Conservation (phyloP, 2,888 invertebrate species). For the Acleris sparsana region DNA sequence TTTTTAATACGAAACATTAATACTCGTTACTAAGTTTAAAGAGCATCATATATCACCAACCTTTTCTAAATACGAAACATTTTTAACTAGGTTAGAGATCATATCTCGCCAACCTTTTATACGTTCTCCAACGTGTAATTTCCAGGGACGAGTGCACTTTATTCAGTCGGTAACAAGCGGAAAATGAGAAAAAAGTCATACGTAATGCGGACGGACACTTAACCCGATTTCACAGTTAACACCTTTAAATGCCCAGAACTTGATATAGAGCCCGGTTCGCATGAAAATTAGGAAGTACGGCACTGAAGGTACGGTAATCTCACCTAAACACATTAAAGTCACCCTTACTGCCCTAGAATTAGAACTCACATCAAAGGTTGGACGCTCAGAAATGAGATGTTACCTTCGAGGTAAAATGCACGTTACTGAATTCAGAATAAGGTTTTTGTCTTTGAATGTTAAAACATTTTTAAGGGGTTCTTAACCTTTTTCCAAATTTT, state of each 20-base stretch:
- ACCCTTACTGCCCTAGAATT: constrained; percentile 9
- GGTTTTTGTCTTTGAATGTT: not conserved
- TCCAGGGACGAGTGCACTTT: constrained; percentile 31
- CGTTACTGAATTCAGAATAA: not conserved
- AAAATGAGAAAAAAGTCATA: constrained; percentile 48
- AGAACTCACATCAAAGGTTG: constrained; percentile 2
- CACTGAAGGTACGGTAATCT: no score
- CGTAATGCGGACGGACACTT: constrained; percentile 50
- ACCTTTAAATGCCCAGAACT: not conserved
- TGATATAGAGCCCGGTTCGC: no score
- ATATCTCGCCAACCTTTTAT: constrained; percentile 10
- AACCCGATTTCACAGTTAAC: constrained; percentile 43
- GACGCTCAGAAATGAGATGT: not conserved
- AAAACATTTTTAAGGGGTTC: no score
- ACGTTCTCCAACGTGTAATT: constrained; percentile 14
- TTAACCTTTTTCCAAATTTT: no score
- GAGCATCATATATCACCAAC: no score
- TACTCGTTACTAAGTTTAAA: no score
- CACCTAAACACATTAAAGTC: not conserved
- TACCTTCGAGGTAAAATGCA: constrained; percentile 8
- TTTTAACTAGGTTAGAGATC: not conserved
- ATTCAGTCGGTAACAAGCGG: constrained; percentile 40
- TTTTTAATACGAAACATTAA: no score
- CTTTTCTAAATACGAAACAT: not conserved
- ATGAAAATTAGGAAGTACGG: no score